A percentile compares a stretch with the other conserved stretches of the same genome.
These are phyloP conservation scores for Enteromius thamalakanensis DNA, from an alignment of 2,797 vertebrate species.

Conservation along the genomic window DNA sequence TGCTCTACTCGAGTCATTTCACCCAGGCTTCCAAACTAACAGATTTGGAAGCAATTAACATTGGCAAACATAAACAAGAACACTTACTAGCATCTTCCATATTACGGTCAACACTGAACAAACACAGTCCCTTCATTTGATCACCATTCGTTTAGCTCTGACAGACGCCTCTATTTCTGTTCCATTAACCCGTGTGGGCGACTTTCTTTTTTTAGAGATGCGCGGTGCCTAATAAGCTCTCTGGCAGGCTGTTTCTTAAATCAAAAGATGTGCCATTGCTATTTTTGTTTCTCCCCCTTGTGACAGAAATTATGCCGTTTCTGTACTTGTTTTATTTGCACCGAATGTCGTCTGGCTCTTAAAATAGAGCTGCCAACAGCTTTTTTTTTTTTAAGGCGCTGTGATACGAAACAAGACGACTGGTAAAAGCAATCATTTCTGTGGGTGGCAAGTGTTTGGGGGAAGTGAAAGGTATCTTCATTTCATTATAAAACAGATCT, in stretches of 20 bases:
- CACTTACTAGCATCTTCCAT: constrained; percentile 20
- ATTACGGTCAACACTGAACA: constrained; percentile 18
- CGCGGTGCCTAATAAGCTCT: not conserved
- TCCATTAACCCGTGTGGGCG: constrained; percentile 10
- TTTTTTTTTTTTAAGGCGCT: constrained; percentile 32
- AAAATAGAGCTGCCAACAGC: constrained; percentile 46
- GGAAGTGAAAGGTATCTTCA: not conserved
- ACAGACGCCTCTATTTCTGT: constrained; percentile 2
- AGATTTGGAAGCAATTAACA: constrained; percentile 40
- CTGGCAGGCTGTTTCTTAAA: constrained; percentile 23
- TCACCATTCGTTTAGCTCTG: constrained; percentile 15
- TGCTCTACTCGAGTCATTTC: constrained; percentile 30
- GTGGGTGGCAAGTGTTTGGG: not conserved
- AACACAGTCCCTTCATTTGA: not conserved
- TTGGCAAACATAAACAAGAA: constrained; percentile 24
- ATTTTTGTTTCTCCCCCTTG: constrained; percentile 32
- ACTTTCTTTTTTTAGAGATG: constrained; percentile 20
- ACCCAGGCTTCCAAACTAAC: constrained; percentile 24
- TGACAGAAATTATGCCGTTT: constrained; percentile 17
- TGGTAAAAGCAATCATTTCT: constrained; percentile 24
- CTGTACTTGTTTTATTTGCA: constrained; percentile 55
- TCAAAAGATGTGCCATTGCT: constrained; percentile 43
- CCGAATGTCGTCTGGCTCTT: constrained; percentile 30
- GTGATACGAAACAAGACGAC: constrained; percentile 8
- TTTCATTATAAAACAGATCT: not conserved